Percentiles rank a stretch among this genome's conserved stretches.
These are phyloP conservation scores for Onychomys leucogaster DNA, from an alignment of 2,797 vertebrate genomes.

Conservation along the genomic window DNA sequence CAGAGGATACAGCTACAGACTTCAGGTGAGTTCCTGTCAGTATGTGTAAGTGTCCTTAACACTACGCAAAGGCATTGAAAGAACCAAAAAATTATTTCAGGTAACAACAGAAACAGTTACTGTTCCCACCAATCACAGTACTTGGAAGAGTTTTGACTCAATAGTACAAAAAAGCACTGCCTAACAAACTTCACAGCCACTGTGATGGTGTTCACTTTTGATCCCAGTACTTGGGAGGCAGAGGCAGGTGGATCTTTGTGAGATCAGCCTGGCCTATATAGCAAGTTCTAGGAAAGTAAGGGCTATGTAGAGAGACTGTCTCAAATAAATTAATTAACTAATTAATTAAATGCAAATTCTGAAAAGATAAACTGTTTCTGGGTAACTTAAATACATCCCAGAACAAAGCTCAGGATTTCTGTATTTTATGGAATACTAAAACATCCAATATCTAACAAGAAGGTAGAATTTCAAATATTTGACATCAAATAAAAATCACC, in stretches of 20 bases:
- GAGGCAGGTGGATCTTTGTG: neutral
- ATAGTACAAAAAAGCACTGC: neutral
- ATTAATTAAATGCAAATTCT: conserved; percentile 57
- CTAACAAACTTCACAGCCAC: conserved; percentile 52
- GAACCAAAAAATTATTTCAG: conserved; percentile 6
- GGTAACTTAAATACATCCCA: conserved; percentile 47
- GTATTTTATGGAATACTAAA: conserved; percentile 55
- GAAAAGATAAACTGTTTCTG: conserved; percentile 54
- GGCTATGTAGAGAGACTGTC: neutral
- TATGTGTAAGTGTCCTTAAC: neutral
- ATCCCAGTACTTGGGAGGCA: neutral
- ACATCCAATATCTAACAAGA: conserved; percentile 18
- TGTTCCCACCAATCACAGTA: conserved; percentile 6
- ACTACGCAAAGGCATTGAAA: neutral
- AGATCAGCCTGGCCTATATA: neutral
- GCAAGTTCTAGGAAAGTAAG: neutral
- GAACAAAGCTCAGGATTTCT: conserved; percentile 63
- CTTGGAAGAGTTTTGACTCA: conserved; percentile 49
- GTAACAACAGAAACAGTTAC: neutral
- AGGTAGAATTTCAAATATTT: conserved; percentile 59
- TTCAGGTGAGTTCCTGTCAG: neutral
- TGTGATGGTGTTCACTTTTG: neutral
- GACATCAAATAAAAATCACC: conserved; percentile 51
- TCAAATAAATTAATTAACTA: neutral
- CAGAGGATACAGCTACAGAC: neutral